phyloP scores from a whole-genome alignment of 2,888 invertebrate species.

The Troglohyphantes excavatus region DNA sequence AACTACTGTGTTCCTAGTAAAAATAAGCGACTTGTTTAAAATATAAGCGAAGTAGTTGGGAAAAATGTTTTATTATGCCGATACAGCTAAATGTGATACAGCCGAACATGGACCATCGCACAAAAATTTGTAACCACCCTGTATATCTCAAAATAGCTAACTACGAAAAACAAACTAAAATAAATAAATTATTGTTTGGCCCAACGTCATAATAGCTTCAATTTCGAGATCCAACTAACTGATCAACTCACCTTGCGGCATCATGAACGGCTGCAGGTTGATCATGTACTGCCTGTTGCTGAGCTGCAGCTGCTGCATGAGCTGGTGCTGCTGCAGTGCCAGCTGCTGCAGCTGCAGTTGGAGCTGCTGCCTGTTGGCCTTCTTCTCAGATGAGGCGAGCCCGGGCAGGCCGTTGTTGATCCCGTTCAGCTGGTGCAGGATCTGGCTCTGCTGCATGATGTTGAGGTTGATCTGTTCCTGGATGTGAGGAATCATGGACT shows the following conservation, averaged over 20 bases:
- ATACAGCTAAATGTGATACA: too few species aligned
- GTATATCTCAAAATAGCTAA: too few species aligned
- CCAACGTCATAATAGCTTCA: too few species aligned
- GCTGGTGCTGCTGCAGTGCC: constrained; percentile 88
- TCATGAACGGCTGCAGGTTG: constrained; percentile 75
- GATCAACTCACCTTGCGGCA: constrained; percentile 75
- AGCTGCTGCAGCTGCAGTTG: constrained; percentile 90
- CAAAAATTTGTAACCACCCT: too few species aligned
- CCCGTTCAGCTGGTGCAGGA: constrained; percentile 85
- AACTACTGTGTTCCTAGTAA: too few species aligned
- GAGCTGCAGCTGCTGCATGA: constrained; percentile 80
- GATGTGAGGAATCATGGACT: constrained; percentile 87
- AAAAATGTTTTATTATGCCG: too few species aligned
- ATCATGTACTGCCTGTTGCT: constrained; percentile 79
- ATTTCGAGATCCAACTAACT: too few species aligned
- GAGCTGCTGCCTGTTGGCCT: constrained; percentile 80
- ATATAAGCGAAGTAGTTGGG: too few species aligned
- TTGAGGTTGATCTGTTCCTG: constrained; percentile 94
- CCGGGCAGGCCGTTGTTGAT: constrained; percentile 67
- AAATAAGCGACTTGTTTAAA: too few species aligned
- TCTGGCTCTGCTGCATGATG: constrained; percentile 91
- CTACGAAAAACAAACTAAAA: too few species aligned
- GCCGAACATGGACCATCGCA: too few species aligned
- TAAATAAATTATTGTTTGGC: too few species aligned
- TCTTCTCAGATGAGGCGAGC: constrained; percentile 48